phyloP scores from a whole-genome alignment of 2,113 vertebrate species.

The Alexandromys fortis region DNA sequence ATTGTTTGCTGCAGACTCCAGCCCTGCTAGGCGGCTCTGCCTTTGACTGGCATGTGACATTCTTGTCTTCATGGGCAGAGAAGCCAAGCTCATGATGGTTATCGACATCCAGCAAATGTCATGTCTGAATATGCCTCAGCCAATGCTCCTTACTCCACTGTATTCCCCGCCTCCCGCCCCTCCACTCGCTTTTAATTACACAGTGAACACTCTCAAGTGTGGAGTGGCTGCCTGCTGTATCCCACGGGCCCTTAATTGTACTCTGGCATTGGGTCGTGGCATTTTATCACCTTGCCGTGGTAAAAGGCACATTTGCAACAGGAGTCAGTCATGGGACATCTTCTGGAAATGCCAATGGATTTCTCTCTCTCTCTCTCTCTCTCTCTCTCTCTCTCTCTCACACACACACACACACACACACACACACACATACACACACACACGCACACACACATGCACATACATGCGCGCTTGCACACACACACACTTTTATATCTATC shows the following conservation, averaged over 20 bases:
- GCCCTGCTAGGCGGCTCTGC: conserved; percentile 76
- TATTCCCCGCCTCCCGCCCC: conserved; percentile 74
- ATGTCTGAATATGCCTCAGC: conserved; percentile 87
- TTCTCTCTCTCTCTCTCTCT: neutral
- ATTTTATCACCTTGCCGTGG: conserved; percentile 82
- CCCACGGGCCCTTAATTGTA: conserved; percentile 82
- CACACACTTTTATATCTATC: neutral
- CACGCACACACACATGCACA: neutral
- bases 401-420: neutral
- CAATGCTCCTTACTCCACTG: conserved; percentile 74
- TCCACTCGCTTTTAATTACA: conserved; percentile 84
- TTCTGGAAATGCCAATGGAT: conserved; percentile 72
- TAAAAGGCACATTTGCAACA: conserved; percentile 86
- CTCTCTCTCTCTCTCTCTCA: neutral
- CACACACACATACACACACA: neutral
- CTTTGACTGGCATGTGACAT: conserved; percentile 96
- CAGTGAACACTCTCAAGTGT: conserved; percentile 79
- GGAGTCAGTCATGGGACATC: conserved; percentile 71
- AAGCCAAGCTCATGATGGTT: conserved; percentile 93
- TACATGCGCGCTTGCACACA: neutral
- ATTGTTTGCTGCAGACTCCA: conserved; percentile 76
- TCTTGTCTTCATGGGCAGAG: conserved; percentile 91
- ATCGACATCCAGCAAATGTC: conserved; percentile 96
- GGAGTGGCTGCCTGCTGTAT: conserved; percentile 71
- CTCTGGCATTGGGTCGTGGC: conserved; percentile 76